Conservation (phyloP, 2,888 invertebrate species). For the Oxyteleia sp. region DNA sequence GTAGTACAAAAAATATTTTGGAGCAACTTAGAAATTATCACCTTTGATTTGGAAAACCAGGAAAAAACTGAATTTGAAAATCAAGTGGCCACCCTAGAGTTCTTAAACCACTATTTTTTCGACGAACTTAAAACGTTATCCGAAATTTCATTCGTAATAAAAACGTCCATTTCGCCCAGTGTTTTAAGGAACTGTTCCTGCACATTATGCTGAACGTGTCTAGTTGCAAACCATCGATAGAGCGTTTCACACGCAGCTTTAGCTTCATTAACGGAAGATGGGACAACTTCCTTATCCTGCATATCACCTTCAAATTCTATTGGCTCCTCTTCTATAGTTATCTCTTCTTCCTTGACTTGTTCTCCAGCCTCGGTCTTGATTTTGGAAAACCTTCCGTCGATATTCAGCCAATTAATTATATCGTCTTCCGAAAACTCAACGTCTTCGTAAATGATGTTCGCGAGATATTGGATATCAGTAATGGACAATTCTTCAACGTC, state of each 20-base stretch:
- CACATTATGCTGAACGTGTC: background rate
- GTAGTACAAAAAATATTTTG: no score
- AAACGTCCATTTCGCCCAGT: background rate
- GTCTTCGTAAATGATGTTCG: background rate
- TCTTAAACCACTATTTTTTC: no score
- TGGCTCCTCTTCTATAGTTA: background rate
- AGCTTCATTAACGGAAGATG: background rate
- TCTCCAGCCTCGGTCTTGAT: background rate
- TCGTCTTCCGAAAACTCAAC: background rate
- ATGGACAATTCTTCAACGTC: background rate
- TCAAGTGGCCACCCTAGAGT: no score
- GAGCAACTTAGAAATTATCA: no score
- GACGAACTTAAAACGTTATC: no score
- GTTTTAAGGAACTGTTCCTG: background rate
- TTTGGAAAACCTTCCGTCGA: background rate
- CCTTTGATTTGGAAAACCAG: no score
- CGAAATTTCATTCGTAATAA: no score
- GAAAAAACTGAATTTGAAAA: no score
- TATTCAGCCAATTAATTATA: slow-evolving; percentile 1
- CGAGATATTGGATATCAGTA: background rate
- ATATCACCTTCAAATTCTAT: background rate
- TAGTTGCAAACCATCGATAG: background rate
- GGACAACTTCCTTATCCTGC: background rate
- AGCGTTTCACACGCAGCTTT: background rate
- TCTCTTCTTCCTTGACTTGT: background rate